phyloP scores from a whole-genome alignment of 1,140 invertebrate species.

The Ceratosolen fusciceps region DNA sequence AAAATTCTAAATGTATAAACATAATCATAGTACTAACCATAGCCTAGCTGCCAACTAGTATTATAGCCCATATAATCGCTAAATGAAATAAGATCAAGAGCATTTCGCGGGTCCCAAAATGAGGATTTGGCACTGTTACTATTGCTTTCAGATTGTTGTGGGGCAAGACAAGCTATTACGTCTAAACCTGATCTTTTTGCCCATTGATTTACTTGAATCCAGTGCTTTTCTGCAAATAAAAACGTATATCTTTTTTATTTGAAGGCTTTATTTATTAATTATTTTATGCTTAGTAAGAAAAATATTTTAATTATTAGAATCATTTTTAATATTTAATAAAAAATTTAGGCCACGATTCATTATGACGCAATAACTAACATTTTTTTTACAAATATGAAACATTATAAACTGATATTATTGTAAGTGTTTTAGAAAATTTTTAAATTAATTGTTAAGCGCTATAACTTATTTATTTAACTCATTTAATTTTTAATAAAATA shows the following conservation, averaged over 20 bases:
- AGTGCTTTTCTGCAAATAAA: constrained; percentile 59
- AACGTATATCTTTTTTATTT: not conserved
- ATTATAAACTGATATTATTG: too few relatives aligned
- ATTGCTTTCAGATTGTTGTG: constrained; percentile 45
- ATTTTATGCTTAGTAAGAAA: not conserved
- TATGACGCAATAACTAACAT: too few relatives aligned
- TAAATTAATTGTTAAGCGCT: too few relatives aligned
- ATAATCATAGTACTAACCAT: constrained; percentile 73
- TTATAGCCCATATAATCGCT: constrained; percentile 74
- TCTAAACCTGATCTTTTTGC: constrained; percentile 59
- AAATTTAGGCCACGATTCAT: too few relatives aligned
- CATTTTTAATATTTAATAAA: too few relatives aligned
- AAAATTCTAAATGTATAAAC: too few relatives aligned
- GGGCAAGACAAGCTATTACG: constrained; percentile 59
- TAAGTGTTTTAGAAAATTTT: too few relatives aligned
- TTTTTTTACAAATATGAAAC: too few relatives aligned
- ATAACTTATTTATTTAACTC: too few relatives aligned
- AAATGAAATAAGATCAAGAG: constrained; percentile 72
- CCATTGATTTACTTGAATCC: constrained; percentile 60
- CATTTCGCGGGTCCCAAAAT: constrained; percentile 73
- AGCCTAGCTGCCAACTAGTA: constrained; percentile 77
- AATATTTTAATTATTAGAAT: too few relatives aligned
- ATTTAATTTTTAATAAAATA: too few relatives aligned
- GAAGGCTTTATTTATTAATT: not conserved
- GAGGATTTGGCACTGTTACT: not conserved